phyloP scores from a whole-genome alignment of 2,888 invertebrate species.

The Charanyca ferruginea region DNA sequence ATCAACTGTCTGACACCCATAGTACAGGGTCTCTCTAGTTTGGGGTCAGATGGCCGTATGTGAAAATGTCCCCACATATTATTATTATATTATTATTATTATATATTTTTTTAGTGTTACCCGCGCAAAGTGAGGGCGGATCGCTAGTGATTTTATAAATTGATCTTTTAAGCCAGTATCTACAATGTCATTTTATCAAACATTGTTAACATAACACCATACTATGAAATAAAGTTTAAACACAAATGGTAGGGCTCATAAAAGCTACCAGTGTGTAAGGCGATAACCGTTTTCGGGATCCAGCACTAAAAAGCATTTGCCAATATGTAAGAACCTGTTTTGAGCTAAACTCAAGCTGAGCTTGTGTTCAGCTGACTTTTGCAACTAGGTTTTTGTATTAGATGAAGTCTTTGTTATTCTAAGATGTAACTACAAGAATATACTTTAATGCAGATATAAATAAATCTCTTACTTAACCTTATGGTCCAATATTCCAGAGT shows the following conservation, averaged over 20 bases:
- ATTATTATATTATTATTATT: too few species aligned
- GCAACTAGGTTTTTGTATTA: neutral
- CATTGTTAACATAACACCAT: conserved; percentile 13
- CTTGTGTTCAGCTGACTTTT: conserved; percentile 24
- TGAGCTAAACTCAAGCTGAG: conserved; percentile 45
- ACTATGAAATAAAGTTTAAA: conserved; percentile 28
- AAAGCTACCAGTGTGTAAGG: conserved; percentile 68
- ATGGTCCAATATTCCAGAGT: too few species aligned
- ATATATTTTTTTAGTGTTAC: too few species aligned
- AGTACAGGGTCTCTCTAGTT: too few species aligned
- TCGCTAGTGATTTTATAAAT: too few species aligned
- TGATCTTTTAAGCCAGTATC: neutral
- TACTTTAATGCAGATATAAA: too few species aligned
- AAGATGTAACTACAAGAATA: neutral
- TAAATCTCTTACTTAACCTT: too few species aligned
- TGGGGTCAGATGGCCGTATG: too few species aligned
- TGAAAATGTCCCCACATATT: too few species aligned
- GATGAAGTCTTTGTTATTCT: neutral
- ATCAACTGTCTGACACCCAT: too few species aligned
- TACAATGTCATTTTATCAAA: neutral
- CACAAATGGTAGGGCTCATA: conserved; percentile 62
- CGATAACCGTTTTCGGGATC: conserved; percentile 72
- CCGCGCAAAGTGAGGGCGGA: too few species aligned
- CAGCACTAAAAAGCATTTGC: conserved; percentile 65
- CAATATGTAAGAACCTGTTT: conserved; percentile 65